These are phyloP conservation scores for Holacanthus passer DNA, from an alignment of 2,113 vertebrate species.

Conservation along the genomic window DNA sequence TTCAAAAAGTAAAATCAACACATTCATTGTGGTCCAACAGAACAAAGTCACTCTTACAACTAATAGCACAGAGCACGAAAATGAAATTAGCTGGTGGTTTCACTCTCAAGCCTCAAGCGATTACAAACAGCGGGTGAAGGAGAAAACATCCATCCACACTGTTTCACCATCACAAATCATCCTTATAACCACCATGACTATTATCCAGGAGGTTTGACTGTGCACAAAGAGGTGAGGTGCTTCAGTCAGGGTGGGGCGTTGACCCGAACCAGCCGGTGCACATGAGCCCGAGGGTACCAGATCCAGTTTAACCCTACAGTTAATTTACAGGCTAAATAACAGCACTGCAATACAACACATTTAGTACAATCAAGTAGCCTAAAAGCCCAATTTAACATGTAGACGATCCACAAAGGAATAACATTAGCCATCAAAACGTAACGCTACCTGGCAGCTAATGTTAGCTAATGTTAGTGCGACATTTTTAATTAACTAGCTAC, in stretches of 20 bases:
- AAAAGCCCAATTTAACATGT: neutral
- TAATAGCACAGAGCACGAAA: slow-evolving; percentile 17
- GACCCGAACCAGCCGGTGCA: slow-evolving; percentile 32
- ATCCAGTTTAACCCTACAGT: neutral
- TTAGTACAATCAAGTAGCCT: rapidly evolving
- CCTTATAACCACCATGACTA: neutral
- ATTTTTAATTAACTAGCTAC: neutral
- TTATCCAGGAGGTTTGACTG: neutral
- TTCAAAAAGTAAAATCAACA: slow-evolving; percentile 9
- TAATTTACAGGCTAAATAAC: neutral
- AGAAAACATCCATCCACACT: neutral
- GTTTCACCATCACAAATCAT: neutral
- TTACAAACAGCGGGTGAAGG: neutral
- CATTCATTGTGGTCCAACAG: neutral
- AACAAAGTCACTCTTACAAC: neutral
- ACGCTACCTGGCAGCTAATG: neutral
- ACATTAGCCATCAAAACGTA: slow-evolving; percentile 4
- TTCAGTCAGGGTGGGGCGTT: slow-evolving; percentile 64
- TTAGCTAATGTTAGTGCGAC: neutral
- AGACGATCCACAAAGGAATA: slow-evolving; percentile 6
- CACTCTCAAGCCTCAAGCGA: slow-evolving; percentile 7
- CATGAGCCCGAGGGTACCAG: neutral
- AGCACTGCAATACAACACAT: neutral
- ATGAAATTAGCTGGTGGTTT: slow-evolving; percentile 43
- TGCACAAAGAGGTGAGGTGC: slow-evolving; percentile 50